Evolutionary conservation across 2,797 vertebrate species (phyloP), one percentile per base, ranked within the genome.

Genomic region (Percopsis omiscomaycus): DNA sequence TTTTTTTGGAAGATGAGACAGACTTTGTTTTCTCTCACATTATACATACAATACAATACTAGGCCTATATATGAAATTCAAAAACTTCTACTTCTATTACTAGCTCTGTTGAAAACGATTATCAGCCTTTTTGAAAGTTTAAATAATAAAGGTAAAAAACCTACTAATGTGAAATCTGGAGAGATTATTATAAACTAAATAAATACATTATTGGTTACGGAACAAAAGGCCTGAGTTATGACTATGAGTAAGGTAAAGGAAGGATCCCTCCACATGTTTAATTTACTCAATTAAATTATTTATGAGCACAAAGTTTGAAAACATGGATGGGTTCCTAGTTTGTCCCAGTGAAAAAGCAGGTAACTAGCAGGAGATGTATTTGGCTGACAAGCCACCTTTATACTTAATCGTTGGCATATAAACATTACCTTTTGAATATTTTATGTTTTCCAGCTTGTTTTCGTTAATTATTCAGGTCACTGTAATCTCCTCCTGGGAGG

Each of bases 391-490:
- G 78, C 77, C 73, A 71, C 77, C 66, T 79, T 82, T 59, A 87
- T 87, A 71, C 79, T 84, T 84, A 89, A 89, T 89, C 73, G 85
- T 87, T 79, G 81, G 85, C 87, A 85, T 85, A 83, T 83, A 91
- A 90, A 91, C 89, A 90, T 89, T 75, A 84, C 81, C 85, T 84
- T 82, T 81, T 91, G 81, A 91, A 92, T 92, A 89, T 90, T 89
- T 91, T 73, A 91, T 91, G 81, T 80, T 85, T 86, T 84, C 85
- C 88, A 86, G 88, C 88, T 92, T 93, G 89, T 91, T 92, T 91
- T 87, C 79, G 83, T 92, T 89, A 91, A 91, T 90, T 89, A 92
- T 91, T 93, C 83, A 92, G 77, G 63, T 74, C 29, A 68, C 84
- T 89, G 88, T 88, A 87, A 91, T 87, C 78, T 90, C 81, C 81